Percentiles rank a stretch among this genome's conserved stretches.
These are phyloP conservation scores for Daptonema setosum DNA, from an alignment of 2,888 invertebrate species.

Conservation along the genomic window DNA sequence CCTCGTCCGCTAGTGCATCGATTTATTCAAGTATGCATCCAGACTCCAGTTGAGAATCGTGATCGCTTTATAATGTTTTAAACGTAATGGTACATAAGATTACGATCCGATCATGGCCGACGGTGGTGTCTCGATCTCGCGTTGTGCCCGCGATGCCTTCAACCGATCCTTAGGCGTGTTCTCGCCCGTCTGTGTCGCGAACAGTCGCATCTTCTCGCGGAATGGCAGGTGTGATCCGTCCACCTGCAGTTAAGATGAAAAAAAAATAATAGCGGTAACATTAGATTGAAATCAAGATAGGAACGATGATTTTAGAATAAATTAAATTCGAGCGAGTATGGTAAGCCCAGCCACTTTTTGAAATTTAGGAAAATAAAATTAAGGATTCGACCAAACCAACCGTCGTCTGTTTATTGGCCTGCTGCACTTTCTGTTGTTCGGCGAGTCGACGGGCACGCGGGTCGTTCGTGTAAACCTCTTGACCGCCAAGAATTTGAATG, in stretches of 20 bases:
- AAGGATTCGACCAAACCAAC: constrained; percentile 1
- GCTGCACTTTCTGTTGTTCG: constrained; percentile 14
- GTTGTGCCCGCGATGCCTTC: constrained; percentile 79
- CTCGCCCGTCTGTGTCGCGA: constrained; percentile 80
- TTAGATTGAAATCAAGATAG: no score
- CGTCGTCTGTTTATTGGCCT: constrained; percentile 11
- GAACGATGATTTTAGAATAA: no score
- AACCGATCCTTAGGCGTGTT: constrained; percentile 79
- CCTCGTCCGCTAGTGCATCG: no score
- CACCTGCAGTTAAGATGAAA: constrained; percentile 8
- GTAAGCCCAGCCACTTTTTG: no score
- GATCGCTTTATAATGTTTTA: no score
- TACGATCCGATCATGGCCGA: no score
- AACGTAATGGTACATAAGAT: no score
- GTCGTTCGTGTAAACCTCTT: constrained; percentile 64
- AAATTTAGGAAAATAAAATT: background rate
- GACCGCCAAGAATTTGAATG: constrained; percentile 63
- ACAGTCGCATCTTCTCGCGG: constrained; percentile 98
- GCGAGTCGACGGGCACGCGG: constrained; percentile 37
- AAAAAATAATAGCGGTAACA: no score
- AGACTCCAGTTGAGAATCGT: no score
- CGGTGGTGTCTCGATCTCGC: constrained; percentile 65
- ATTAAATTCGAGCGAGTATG: no score
- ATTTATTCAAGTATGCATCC: no score
- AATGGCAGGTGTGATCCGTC: constrained; percentile 64